Percentiles rank a stretch among this genome's conserved stretches.
phyloP scores from a whole-genome alignment of 2,888 invertebrate genomes.

The Spicauda simplicius region DNA sequence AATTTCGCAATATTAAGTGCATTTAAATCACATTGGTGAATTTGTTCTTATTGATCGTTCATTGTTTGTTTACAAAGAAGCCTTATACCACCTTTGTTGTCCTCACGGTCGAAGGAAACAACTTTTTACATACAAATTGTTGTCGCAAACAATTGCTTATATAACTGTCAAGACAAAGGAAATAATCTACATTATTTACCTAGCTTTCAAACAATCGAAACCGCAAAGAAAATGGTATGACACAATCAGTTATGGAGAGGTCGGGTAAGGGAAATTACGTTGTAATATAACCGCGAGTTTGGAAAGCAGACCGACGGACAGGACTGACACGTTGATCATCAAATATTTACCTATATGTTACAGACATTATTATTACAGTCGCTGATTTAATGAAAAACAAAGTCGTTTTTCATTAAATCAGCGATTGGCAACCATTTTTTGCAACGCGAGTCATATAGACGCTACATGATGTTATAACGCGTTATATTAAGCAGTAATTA shows the following conservation, averaged over 20 bases:
- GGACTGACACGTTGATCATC: no score
- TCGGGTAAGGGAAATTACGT: constrained; percentile 1
- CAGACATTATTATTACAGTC: no score
- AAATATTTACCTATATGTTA: no score
- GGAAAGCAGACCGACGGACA: neutral
- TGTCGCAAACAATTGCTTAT: constrained; percentile 26
- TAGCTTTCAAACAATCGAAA: constrained; percentile 7
- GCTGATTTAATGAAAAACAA: no score
- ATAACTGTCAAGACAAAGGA: constrained; percentile 29
- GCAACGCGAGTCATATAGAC: no score
- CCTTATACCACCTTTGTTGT: constrained; percentile 14
- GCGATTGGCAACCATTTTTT: no score
- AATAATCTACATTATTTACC: constrained; percentile 18
- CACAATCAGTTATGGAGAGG: constrained; percentile 8
- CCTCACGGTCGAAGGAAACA: constrained; percentile 28
- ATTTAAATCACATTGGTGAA: constrained; percentile 7
- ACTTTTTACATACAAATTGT: constrained; percentile 31
- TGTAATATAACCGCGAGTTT: neutral
- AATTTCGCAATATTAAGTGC: constrained; percentile 10
- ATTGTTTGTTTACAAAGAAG: constrained; percentile 23
- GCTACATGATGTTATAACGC: no score
- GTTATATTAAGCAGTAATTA: no score
- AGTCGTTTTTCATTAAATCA: no score
- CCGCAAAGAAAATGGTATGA: constrained; percentile 26
- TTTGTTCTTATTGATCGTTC: neutral